These are phyloP conservation scores for Elymnias hypermnestra DNA, from an alignment of 1,140 invertebrate species.

Conservation along the genomic window DNA sequence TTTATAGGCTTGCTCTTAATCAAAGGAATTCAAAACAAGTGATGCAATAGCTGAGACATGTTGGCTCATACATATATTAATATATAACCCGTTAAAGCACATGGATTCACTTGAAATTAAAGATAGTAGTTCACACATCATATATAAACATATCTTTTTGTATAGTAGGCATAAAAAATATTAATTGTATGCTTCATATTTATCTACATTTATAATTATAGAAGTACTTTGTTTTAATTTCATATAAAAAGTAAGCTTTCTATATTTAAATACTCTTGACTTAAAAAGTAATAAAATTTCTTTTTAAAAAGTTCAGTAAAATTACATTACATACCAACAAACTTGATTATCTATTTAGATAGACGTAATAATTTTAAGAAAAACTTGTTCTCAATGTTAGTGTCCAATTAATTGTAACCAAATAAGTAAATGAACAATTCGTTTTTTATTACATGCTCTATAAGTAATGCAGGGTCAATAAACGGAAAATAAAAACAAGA, in stretches of 20 bases:
- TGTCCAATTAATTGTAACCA: neutral
- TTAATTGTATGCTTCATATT: too few species aligned
- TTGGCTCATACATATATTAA: conserved; percentile 30
- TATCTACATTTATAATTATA: too few species aligned
- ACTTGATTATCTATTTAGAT: neutral
- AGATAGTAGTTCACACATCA: neutral
- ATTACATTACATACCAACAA: neutral
- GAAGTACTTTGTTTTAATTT: too few species aligned
- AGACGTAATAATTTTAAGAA: neutral
- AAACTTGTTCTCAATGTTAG: neutral
- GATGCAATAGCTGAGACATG: conserved; percentile 43
- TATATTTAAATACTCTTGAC: neutral
- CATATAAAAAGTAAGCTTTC: neutral
- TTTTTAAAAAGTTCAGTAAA: neutral
- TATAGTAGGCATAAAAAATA: too few species aligned
- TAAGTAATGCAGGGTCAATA: conserved; percentile 12
- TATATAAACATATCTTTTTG: too few species aligned
- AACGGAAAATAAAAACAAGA: conserved; percentile 6
- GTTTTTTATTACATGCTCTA: neutral
- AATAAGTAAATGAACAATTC: neutral
- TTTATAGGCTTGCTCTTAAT: conserved; percentile 11
- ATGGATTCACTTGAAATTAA: neutral
- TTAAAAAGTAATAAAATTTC: neutral
- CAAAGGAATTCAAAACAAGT: conserved; percentile 18
- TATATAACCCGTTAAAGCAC: conserved; percentile 5